Percentiles rank a stretch among this genome's conserved stretches.
phyloP scores from a whole-genome alignment of 2,797 vertebrate genomes.

The Tachyglossus aculeatus region DNA sequence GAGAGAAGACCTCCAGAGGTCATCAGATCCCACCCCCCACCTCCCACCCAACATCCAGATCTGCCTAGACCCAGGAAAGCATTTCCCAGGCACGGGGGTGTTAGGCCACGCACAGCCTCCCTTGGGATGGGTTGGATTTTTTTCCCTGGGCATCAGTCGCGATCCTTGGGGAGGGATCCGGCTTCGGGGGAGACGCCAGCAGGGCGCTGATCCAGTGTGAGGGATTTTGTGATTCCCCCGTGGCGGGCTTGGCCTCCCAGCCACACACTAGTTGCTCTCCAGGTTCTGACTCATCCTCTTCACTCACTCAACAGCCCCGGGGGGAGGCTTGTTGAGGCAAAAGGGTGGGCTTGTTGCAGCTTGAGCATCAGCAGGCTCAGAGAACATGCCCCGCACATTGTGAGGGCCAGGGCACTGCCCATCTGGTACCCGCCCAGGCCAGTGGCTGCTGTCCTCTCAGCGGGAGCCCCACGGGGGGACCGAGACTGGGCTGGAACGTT shows the following conservation, averaged over 20 bases:
- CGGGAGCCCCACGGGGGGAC: background rate
- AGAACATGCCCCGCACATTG: background rate
- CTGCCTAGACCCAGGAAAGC: too few species aligned
- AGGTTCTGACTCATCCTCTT: background rate
- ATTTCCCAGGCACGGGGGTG: too few species aligned
- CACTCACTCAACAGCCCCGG: background rate
- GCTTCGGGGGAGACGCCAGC: constrained; percentile 15
- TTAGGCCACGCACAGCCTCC: too few species aligned
- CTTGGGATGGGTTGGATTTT: too few species aligned
- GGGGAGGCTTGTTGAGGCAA: background rate
- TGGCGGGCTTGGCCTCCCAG: background rate
- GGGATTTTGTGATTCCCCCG: constrained; percentile 9
- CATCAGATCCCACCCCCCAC: too few species aligned
- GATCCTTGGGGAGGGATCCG: too few species aligned
- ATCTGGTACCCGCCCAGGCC: background rate
- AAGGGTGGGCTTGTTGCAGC: background rate
- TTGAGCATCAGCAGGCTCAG: background rate
- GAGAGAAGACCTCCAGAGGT: too few species aligned
- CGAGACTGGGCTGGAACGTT: background rate
- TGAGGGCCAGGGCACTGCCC: background rate
- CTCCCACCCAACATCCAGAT: too few species aligned
- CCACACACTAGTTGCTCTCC: background rate
- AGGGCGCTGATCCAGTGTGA: constrained; percentile 13
- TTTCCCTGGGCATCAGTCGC: too few species aligned
- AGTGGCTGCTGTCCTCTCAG: background rate